Conservation (phyloP, 2,797 vertebrate species). For the Spheniscus humboldti region DNA sequence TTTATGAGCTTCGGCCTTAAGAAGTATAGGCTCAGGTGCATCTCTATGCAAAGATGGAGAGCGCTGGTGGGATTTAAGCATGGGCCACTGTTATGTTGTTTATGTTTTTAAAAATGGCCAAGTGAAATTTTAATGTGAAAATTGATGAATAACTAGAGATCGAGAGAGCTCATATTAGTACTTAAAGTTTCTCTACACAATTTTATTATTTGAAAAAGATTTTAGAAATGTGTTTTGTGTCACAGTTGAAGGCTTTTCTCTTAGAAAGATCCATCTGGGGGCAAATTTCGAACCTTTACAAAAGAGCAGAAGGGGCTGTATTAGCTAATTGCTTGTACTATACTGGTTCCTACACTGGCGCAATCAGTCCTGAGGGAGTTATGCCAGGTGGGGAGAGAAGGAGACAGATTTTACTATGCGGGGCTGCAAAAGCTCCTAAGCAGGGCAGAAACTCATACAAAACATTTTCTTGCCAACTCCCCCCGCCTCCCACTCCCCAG, state of each 20-base stretch:
- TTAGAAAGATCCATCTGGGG: conserved; percentile 3
- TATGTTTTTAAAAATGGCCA: not conserved
- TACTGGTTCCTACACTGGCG: not conserved
- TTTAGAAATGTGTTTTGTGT: not conserved
- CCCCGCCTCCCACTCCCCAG: not conserved
- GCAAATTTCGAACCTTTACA: not conserved
- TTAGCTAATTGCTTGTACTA: conserved; percentile 23
- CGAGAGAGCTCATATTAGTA: not conserved
- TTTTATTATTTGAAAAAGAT: not conserved
- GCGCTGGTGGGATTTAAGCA: not conserved
- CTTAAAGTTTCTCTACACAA: not conserved
- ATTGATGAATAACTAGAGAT: not conserved
- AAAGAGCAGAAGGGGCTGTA: conserved; percentile 14
- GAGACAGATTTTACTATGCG: not conserved
- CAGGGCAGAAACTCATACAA: conserved; percentile 17
- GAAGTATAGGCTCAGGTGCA: not conserved
- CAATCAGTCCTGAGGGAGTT: conserved; percentile 52
- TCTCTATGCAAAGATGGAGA: not conserved
- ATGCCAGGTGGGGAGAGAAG: conserved; percentile 42
- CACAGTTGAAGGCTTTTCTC: not conserved
- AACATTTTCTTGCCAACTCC: conserved; percentile 28
- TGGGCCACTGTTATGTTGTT: not conserved
- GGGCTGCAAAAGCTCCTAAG: conserved; percentile 38
- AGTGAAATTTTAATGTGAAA: not conserved
- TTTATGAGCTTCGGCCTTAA: not conserved